phyloP scores from a whole-genome alignment of 2,888 invertebrate genomes.

The Dryadula phaetusa region DNA sequence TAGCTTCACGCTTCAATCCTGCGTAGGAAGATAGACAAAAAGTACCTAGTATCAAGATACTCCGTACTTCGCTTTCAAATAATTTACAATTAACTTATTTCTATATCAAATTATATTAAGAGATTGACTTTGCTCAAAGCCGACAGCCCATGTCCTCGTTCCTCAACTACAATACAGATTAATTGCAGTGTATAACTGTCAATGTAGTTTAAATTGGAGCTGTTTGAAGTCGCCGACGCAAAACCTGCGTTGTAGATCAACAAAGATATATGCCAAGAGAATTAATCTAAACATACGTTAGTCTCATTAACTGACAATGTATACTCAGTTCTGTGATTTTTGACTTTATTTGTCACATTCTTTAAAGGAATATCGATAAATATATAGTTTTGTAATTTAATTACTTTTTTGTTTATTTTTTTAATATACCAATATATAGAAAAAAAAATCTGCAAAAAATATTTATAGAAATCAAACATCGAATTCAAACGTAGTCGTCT shows the following conservation, averaged over 20 bases:
- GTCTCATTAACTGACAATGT: neutral
- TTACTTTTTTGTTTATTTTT: too few relatives aligned
- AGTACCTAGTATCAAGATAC: too few relatives aligned
- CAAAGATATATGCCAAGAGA: conserved; percentile 29
- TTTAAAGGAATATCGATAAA: too few relatives aligned
- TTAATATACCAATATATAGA: too few relatives aligned
- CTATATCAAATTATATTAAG: conserved; percentile 15
- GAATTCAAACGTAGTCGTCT: too few relatives aligned
- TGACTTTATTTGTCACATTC: too few relatives aligned
- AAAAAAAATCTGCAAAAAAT: too few relatives aligned
- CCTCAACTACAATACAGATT: conserved; percentile 34
- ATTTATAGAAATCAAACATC: too few relatives aligned
- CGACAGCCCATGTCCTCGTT: conserved; percentile 22
- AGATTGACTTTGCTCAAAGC: conserved; percentile 19
- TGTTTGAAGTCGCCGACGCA: conserved; percentile 44
- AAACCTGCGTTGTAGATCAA: conserved; percentile 42
- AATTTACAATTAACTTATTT: neutral
- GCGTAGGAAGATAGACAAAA: too few relatives aligned
- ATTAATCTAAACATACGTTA: conserved; percentile 11
- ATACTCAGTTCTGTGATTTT: too few relatives aligned
- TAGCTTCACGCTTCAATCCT: too few relatives aligned
- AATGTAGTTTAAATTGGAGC: conserved; percentile 40
- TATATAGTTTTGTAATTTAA: too few relatives aligned
- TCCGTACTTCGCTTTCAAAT: neutral
- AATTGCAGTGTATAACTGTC: conserved; percentile 42